Base-by-base conservation (phyloP, 2,797 vertebrate species). In the Sebastes diaconus region DNA sequence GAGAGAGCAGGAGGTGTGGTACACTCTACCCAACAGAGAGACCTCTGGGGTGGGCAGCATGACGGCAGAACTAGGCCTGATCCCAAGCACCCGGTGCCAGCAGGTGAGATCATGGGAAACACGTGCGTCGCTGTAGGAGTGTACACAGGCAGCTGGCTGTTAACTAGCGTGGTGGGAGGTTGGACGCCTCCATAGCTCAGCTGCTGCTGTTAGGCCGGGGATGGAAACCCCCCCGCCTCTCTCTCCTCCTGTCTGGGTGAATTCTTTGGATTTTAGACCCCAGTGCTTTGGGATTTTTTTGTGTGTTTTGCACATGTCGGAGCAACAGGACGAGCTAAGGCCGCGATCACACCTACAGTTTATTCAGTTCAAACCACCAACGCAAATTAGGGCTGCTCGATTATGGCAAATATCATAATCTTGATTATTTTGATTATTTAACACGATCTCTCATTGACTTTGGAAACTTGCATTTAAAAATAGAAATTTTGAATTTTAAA, bases 31-130 rank as follows among this genome's bases (percentile, higher is more conserved):
- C 84, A 66, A 52, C 71, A 77, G 79, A 81, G 63, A 60, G 63
- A 80, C 78, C 76, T 86, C 75, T 77, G 78, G 85, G 79, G 71
- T 81, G 87, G 87, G 87, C 75, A 79, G 72, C 64, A 79, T 88
- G 89, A 92, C 71, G 46, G 85, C 86, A 83, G 63, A 79, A 74
- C 84, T 70, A 85, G 85, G 68, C 82, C 55, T 77, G 63, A 59
- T 82, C 80, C 87, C 67, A 29, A 68, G 58, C 60, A 74, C 64
- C 71, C 20, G 73, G 32, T 86, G 85, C 92, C 89, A 93, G 91
- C 88, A 94, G 92, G 93, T 95, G 94, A 95, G 93, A 94, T 95
- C 94, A 95, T 94, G 91, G 92, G 91, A 94, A 95, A 92, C 85
- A 87, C 55, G 69, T 84, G 89, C 22, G 42, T 29, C 20, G 58